Evolutionary conservation across 2,113 vertebrate species (phyloP).

Genomic region (Willisornis vidua): DNA sequence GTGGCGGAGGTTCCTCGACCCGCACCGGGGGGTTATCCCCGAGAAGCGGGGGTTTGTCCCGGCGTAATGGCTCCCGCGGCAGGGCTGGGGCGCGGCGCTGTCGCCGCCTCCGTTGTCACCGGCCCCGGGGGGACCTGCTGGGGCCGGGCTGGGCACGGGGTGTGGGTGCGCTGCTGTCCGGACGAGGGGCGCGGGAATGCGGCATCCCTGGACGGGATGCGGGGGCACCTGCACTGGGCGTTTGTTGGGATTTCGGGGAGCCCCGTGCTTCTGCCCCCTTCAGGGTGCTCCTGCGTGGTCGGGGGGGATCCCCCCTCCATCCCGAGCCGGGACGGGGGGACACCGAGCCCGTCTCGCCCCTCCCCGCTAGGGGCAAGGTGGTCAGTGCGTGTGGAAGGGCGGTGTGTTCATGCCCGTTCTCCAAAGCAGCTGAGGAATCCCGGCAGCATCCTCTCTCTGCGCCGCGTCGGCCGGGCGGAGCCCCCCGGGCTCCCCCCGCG

Average conservation of each 20-base stretch:
- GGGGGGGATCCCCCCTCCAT: too few relatives aligned
- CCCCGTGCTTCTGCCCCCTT: neutral
- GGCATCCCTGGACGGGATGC: neutral
- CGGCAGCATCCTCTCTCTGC: neutral
- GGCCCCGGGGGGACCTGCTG: neutral
- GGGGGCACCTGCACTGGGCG: too few relatives aligned
- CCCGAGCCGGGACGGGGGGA: fast-evolving
- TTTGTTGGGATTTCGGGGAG: neutral
- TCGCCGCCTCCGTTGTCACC: neutral
- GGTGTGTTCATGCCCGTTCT: neutral
- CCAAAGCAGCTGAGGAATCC: neutral
- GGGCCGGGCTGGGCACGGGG: too few relatives aligned
- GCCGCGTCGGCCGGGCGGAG: neutral
- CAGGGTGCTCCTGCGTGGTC: neutral
- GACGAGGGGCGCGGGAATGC: neutral
- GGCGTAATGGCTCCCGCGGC: neutral
- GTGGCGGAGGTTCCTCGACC: too few relatives aligned
- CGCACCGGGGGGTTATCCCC: neutral
- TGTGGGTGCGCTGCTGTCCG: neutral
- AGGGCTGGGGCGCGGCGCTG: neutral
- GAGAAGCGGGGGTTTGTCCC: neutral
- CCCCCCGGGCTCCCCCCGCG: neutral
- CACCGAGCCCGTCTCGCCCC: fast-evolving
- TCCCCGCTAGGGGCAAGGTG: fast-evolving
- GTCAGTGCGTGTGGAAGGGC: neutral